A percentile compares a stretch with the other conserved stretches of the same genome.
phyloP scores from a whole-genome alignment of 2,797 vertebrate species.

The Hydrocynus forskahlii region DNA sequence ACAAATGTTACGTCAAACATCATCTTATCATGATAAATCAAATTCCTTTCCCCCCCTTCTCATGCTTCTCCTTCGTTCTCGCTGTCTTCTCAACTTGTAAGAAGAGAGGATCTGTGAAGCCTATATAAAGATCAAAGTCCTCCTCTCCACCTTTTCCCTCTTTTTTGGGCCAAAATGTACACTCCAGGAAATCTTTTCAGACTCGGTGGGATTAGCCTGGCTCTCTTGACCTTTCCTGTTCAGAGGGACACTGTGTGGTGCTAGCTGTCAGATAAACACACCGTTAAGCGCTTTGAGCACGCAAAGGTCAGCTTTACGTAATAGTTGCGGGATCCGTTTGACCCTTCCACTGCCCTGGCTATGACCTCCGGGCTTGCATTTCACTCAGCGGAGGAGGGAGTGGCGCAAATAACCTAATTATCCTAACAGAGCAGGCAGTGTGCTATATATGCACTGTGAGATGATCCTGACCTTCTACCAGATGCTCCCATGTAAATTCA shows the following conservation, averaged over 20 bases:
- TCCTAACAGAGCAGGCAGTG: slow-evolving; percentile 25
- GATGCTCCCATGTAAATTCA: slow-evolving; percentile 39
- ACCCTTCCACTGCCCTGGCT: slow-evolving; percentile 33
- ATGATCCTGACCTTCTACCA: slow-evolving; percentile 28
- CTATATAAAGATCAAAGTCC: slow-evolving; percentile 48
- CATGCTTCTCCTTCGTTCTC: not conserved
- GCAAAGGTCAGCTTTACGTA: slow-evolving; percentile 38
- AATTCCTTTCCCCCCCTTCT: too few species aligned
- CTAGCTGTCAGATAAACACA: slow-evolving; percentile 32
- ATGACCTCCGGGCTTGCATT: slow-evolving; percentile 29
- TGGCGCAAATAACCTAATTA: slow-evolving; percentile 28
- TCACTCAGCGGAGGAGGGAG: slow-evolving; percentile 16
- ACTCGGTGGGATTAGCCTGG: slow-evolving; percentile 56
- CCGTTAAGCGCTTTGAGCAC: slow-evolving; percentile 1
- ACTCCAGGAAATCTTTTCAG: slow-evolving; percentile 61
- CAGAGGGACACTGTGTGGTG: slow-evolving; percentile 1
- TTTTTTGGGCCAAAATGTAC: slow-evolving; percentile 40
- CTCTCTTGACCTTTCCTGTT: slow-evolving; percentile 54
- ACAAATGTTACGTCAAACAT: not conserved
- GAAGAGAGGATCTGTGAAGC: slow-evolving; percentile 7
- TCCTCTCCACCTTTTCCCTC: not conserved
- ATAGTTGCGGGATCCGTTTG: slow-evolving; percentile 17
- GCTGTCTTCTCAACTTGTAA: not conserved
- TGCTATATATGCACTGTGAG: slow-evolving; percentile 35
- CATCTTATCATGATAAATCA: not conserved